phyloP scores from a whole-genome alignment of 2,113 vertebrate species.

The Chrysemys picta region DNA sequence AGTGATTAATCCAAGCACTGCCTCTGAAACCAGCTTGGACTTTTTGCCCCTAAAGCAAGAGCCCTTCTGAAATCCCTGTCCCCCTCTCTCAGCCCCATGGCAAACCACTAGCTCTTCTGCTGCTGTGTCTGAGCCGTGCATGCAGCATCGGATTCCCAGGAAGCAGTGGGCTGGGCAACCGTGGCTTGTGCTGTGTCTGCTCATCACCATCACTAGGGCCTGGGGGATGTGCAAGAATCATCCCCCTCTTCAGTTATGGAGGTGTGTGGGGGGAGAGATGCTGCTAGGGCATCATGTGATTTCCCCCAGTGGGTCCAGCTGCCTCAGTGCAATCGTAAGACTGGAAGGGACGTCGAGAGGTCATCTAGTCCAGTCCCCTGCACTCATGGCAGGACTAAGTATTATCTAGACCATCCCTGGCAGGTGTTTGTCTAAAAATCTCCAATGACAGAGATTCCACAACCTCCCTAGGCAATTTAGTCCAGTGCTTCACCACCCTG shows the following conservation, averaged over 20 bases:
- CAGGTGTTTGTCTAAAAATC: too few species aligned
- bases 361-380: too few species aligned
- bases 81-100: background rate
- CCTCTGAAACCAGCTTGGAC: background rate
- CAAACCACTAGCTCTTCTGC: background rate
- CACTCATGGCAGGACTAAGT: too few species aligned
- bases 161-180: background rate
- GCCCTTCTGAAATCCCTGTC: background rate
- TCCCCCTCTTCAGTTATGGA: background rate
- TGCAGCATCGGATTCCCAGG: background rate
- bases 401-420: too few species aligned
- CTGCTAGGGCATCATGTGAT: background rate
- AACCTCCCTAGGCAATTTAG: too few species aligned
- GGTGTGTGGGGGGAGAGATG: background rate
- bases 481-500: too few species aligned
- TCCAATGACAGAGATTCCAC: too few species aligned
- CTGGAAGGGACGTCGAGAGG: too few species aligned
- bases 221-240: background rate
- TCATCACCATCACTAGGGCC: background rate
- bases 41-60: background rate
- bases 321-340: background rate
- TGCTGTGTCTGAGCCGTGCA: background rate
- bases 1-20: background rate
- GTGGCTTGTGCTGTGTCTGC: background rate
- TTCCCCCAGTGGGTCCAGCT: background rate